phyloP scores from a whole-genome alignment of 2,113 vertebrate species.

The Mormoops blainvillei region DNA sequence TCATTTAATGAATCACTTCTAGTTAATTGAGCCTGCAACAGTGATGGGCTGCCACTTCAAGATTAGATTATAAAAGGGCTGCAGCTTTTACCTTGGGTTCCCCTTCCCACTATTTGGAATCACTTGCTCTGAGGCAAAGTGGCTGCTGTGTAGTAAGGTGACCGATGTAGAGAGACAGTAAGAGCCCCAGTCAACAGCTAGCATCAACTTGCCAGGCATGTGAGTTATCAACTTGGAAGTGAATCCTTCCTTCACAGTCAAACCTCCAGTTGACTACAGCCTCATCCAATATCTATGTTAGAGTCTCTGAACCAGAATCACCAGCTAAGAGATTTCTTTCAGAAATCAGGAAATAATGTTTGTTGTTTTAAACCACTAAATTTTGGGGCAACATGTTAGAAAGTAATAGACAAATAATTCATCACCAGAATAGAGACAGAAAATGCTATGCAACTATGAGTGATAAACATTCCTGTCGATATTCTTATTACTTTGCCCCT shows the following conservation, averaged over 20 bases:
- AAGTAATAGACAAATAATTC: not conserved
- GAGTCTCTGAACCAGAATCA: not conserved
- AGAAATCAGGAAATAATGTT: not conserved
- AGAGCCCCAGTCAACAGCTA: not conserved
- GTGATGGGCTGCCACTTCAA: not conserved
- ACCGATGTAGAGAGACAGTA: no score
- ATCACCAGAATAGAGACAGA: not conserved
- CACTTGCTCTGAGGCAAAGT: not conserved
- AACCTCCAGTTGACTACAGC: not conserved
- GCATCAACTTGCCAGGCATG: not conserved
- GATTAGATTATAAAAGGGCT: not conserved
- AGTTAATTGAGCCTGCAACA: not conserved
- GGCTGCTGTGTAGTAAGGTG: not conserved
- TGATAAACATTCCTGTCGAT: not conserved
- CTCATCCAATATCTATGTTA: not conserved
- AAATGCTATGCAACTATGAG: not conserved
- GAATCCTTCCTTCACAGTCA: rapidly evolving
- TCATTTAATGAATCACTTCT: not conserved
- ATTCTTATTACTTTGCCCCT: not conserved
- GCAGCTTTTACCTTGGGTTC: not conserved
- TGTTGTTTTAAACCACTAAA: not conserved
- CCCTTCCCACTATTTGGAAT: not conserved
- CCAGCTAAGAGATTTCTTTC: not conserved
- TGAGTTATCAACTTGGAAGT: not conserved
- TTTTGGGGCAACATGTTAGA: not conserved